Base-by-base conservation (phyloP, 1,140 invertebrate genomes). In the Schlechtendalia chinensis region DNA sequence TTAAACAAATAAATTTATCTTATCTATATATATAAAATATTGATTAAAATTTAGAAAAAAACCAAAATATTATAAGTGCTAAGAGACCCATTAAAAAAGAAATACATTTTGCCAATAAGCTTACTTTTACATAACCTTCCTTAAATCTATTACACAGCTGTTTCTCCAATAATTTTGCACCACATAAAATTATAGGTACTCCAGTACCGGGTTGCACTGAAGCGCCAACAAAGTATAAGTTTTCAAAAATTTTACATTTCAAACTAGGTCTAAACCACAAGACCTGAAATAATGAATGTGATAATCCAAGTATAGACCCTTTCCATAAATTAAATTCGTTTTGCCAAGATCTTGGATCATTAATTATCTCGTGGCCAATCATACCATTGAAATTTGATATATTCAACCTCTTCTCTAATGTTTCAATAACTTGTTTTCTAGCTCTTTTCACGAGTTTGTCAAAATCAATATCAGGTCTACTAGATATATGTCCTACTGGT, bases 161-260 rank as follows among this genome's bases (percentile, higher is more conserved):
- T 63, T 63, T 79, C 2, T 79, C 75, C 19, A 79, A 29, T 19
- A 79, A 1, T 29, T 61, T 59, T 11, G 75, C 75, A 1, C 75
- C 75, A 29, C 58, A 79, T 6, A 79, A 54, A 19, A 79, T 58
- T 19, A 79, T 79, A 47, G 75, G 75, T 11, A 79, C 75, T 24
- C 75, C 75, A 29, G 75, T 79, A 4, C 75, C 75, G 10, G 75
- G 75, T 8, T 79, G 75, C 11, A 8, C 75, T 0, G 75, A 79
- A 63, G 75, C 75, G 6, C 75, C 75, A 11, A 79, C 75, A 50
- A 79, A 79, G 22, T 79, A 79, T 3, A 79, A n/a, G 39, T 79
- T 79, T 63, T 79, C 24, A 19, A 79, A 79, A 63, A 79, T 79
- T 79, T 79, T 79, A 29, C 75, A 79, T n/a, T 79, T 58, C n/a